Evolutionary conservation across 1,140 invertebrate genomes (phyloP).

Genomic region (Frieseomelitta varia): DNA sequence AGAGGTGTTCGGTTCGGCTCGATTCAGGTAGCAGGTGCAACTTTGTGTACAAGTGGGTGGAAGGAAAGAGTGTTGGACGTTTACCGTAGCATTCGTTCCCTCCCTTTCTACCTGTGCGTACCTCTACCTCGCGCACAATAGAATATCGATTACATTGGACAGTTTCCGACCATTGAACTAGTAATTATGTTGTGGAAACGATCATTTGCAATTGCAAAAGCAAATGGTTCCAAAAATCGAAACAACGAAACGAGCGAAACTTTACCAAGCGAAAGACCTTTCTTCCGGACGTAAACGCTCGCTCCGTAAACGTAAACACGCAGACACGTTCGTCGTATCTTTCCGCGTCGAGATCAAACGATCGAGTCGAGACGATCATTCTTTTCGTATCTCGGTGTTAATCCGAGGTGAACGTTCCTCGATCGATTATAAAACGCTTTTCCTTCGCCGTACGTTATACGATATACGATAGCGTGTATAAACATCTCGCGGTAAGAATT

Average conservation of each 20-base stretch:
- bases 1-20: not conserved
- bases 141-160: slow-evolving; percentile 59
- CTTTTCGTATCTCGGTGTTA: not conserved
- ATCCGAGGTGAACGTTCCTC: not conserved
- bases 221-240: not conserved
- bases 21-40: slow-evolving; percentile 59
- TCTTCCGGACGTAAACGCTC: not conserved
- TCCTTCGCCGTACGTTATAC: too few relatives aligned
- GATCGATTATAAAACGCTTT: not conserved
- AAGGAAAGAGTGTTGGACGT: too few relatives aligned
- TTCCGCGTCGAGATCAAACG: not conserved
- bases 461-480: too few relatives aligned
- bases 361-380: not conserved
- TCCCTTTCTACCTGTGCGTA: not conserved
- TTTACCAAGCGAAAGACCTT: not conserved
- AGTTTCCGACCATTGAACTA: not conserved
- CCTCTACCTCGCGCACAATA: slow-evolving; percentile 48
- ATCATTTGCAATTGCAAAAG: not conserved
- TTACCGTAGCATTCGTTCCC: slow-evolving; percentile 19
- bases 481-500: too few relatives aligned
- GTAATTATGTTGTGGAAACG: not conserved
- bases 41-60: slow-evolving; percentile 55
- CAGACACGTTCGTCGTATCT: not conserved
- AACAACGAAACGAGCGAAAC: not conserved
- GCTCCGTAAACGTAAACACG: not conserved